Evolutionary conservation across 2,797 vertebrate species (phyloP), one percentile per base, ranked within the genome.

Genomic region (Pangasius macronema): DNA sequence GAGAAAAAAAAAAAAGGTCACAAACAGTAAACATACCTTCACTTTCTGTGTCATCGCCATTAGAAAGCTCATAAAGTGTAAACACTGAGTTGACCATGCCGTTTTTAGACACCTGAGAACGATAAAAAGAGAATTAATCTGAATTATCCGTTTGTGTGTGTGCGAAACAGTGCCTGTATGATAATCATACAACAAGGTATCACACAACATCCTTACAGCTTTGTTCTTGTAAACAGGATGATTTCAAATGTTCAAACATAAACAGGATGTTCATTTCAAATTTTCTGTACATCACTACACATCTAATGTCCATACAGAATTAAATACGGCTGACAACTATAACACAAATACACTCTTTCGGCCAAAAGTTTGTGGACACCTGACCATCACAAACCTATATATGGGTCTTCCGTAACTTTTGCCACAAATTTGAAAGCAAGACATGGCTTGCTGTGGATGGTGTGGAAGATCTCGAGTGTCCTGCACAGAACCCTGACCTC

Each of bases 51-150:
- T 99, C 98, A 8, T 99, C 98, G 0, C 99, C 98, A 0, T 96
- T 98, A 72, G 94, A 94, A 87, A 99, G 90, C 67, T 99, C 99
- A 11, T 98, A 99, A 51, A 99, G 95, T 0, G 99, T 99, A 91
- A 99, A 99, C 75, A 99, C 99, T 0, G 98, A 97, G 93, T 99
- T 99, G 91, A 96, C 96, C 96, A 98, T 95, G 61, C 98, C 97
- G 0, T 96, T 97, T 94, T 91, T 98, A 4, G 96, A 97, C 90
- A 99, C 96, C 98, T 99, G 20, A 61, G n/a, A 39, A 16, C 36
- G 5, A 77, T 22, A 33, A 24, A 88, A 24, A 86, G 53, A 3
- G 76, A 68, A 1, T 39, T 0, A 39, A 39, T 27, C 16, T 24
- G 33, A 87, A 57, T 55, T 49, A 39, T 65, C 39, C 42, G 16